Evolutionary conservation across 2,888 invertebrate species (phyloP).

Genomic region (Ormyrus rosae): DNA sequence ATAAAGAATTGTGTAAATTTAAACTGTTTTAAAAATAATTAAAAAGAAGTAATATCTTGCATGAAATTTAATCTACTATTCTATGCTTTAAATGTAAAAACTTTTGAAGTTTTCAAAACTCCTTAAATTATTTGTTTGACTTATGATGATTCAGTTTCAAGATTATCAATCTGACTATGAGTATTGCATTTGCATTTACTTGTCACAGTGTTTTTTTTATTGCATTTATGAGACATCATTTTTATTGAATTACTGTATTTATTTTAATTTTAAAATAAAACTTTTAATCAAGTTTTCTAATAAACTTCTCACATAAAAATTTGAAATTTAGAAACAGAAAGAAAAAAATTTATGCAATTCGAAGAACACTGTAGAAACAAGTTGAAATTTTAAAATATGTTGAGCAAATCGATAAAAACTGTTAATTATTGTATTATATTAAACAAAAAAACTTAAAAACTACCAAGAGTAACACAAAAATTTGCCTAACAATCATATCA

Average conservation of each 20-base stretch:
- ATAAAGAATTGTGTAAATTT: conserved; percentile 44
- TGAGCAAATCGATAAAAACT: too few relatives aligned
- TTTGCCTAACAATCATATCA: too few relatives aligned
- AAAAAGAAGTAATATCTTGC: not conserved
- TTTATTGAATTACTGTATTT: not conserved
- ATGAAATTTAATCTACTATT: not conserved
- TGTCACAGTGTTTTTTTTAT: conserved; percentile 5
- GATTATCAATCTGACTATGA: not conserved
- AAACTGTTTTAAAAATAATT: not conserved
- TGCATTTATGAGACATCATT: not conserved
- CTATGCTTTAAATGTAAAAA: not conserved
- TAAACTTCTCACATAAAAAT: not conserved
- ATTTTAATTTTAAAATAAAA: too few relatives aligned
- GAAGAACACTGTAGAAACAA: too few relatives aligned
- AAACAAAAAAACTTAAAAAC: too few relatives aligned
- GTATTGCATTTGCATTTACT: not conserved
- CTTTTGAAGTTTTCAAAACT: not conserved
- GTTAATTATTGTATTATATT: too few relatives aligned
- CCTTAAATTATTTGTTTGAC: not conserved
- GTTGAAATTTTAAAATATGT: too few relatives aligned
- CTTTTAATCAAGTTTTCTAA: not conserved
- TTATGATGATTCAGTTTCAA: conserved; percentile 4
- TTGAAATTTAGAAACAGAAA: not conserved
- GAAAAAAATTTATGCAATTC: too few relatives aligned
- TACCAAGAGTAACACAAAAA: too few relatives aligned